Evolutionary conservation across 2,888 invertebrate species (phyloP).

Genomic region (Agriotes lineatus): DNA sequence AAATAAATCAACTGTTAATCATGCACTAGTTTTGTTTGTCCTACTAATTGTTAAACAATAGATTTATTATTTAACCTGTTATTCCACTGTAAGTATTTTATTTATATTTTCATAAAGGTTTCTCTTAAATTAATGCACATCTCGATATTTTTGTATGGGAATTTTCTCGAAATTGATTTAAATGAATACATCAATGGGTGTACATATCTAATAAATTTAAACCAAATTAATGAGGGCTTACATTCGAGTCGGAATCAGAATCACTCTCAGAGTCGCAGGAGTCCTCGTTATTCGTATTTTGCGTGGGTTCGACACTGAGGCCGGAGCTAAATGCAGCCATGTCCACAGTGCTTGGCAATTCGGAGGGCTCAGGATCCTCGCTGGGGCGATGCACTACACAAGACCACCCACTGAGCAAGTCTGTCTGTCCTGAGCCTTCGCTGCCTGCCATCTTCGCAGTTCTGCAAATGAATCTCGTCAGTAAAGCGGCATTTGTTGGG

Average conservation of each 20-base stretch:
- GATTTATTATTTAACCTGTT: no score
- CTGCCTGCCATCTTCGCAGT: slow-evolving; percentile 62
- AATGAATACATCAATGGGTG: no score
- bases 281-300: slow-evolving; percentile 53
- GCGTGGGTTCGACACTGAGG: slow-evolving; percentile 57
- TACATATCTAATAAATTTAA: no score
- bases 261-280: slow-evolving; percentile 71
- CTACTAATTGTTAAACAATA: no score
- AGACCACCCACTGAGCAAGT: slow-evolving; percentile 68
- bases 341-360: slow-evolving; percentile 75
- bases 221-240: no score
- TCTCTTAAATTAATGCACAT: no score
- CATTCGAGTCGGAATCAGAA: slow-evolving; percentile 69
- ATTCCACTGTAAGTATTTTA: no score
- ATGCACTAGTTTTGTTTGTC: no score
- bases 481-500: not conserved
- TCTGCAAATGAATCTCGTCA: slow-evolving; percentile 11
- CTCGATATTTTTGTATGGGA: no score
- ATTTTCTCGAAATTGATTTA: no score
- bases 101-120: no score
- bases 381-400: slow-evolving; percentile 71
- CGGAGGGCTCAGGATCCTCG: slow-evolving; percentile 74
- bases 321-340: slow-evolving; percentile 75
- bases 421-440: slow-evolving; percentile 63
- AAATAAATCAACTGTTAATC: no score